Conservation (phyloP, 2,113 vertebrate genomes). For the Leptocoma aspasia region DNA sequence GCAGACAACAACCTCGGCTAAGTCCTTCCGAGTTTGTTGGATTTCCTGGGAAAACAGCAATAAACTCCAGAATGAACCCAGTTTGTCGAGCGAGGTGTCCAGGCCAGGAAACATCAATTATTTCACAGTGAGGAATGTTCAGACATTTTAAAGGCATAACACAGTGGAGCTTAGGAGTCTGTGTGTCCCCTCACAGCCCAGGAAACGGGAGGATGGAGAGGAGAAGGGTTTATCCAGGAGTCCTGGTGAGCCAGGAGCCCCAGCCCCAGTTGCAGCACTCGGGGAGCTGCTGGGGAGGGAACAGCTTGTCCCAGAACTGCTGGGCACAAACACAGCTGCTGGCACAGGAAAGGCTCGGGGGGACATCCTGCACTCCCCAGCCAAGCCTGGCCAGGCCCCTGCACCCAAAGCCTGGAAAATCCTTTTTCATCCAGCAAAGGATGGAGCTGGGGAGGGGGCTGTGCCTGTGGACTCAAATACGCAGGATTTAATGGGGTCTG, state of each 20-base stretch:
- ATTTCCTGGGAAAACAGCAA: conserved; percentile 14
- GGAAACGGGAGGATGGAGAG: neutral
- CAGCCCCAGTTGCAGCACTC: neutral
- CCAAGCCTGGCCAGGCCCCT: neutral
- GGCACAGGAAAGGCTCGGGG: neutral
- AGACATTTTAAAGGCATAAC: neutral
- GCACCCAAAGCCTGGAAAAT: rapidly evolving
- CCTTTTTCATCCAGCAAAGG: neutral
- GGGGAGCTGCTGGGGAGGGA: neutral
- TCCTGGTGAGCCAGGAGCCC: neutral
- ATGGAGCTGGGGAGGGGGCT: no score
- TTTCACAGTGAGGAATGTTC: neutral
- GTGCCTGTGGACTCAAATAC: rapidly evolving
- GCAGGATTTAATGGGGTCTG: neutral
- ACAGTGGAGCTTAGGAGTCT: neutral
- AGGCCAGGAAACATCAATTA: neutral
- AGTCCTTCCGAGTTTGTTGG: neutral
- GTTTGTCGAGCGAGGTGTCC: neutral
- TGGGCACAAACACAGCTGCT: neutral
- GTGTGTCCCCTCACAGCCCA: neutral
- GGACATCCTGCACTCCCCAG: neutral
- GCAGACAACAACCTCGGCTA: neutral
- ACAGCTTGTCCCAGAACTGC: neutral
- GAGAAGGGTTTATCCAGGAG: neutral
- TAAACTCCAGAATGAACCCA: neutral